Evolutionary conservation across 2,797 vertebrate genomes (phyloP).

Genomic region (Notoglanidium macrostoma): DNA sequence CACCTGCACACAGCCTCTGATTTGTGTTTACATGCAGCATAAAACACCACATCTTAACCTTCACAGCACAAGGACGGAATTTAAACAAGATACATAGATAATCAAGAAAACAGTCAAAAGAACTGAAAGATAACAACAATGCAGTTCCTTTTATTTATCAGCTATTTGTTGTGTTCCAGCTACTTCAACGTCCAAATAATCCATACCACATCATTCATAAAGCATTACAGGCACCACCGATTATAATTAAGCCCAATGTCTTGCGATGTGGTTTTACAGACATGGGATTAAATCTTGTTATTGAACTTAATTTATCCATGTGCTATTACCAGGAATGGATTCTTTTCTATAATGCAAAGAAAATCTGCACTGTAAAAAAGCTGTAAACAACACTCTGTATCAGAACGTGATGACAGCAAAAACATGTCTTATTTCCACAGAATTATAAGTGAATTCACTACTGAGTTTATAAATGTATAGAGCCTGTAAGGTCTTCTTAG

Average conservation of each 20-base stretch:
- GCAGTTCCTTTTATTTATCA: neutral
- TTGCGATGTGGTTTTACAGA: neutral
- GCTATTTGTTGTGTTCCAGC: neutral
- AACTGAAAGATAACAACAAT: neutral
- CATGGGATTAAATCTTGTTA: neutral
- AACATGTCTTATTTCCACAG: neutral
- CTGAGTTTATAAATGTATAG: neutral
- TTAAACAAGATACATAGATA: slow-evolving; percentile 13
- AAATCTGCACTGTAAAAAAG: neutral
- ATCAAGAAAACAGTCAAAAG: neutral
- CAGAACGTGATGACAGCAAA: neutral
- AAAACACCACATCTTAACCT: slow-evolving; percentile 24
- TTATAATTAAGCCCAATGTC: neutral
- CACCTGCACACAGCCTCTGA: slow-evolving; percentile 34
- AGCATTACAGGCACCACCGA: neutral
- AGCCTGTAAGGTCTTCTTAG: neutral
- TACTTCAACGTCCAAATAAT: slow-evolving; percentile 1
- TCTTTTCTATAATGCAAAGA: neutral
- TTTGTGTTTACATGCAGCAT: slow-evolving; percentile 28
- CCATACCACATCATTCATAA: neutral
- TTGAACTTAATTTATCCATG: neutral
- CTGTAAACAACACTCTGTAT: neutral
- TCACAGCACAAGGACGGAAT: neutral
- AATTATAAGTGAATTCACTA: neutral
- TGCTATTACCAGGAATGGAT: neutral